Base-by-base conservation (phyloP, 2,888 invertebrate species). In the Chouioia cunea region DNA sequence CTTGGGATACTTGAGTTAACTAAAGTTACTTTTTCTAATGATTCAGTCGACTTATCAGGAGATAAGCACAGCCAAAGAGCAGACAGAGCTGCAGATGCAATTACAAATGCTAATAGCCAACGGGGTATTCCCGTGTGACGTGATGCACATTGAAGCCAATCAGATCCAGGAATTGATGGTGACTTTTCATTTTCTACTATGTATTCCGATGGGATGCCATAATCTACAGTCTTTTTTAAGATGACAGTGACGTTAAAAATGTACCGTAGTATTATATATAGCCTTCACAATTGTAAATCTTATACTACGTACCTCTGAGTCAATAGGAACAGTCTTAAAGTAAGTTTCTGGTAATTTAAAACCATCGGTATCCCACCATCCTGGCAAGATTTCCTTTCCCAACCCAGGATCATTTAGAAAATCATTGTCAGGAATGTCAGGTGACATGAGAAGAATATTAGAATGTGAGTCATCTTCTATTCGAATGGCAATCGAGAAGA, bases 311-410 rank as follows among this genome's bases (percentile, higher is more conserved):
- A 84, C 83, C 75, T 78, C 81, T 8, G 81, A 75, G 69, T 83
- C 81, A 58, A 78, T 77, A 16, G 84, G 84, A 18, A 85, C 79
- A 59, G 84, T 82, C 76, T 83, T 84, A 43, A 85, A 77, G 58
- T 80, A 81, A n/a, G 83, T 84, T 65, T 84, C 82, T 0, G 84
- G 83, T 66, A 85, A 75, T 76, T 84, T 84, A 27, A 85, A 83
- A n/a, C 80, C 82, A 68, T 81, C 77, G 4, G 77, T 77, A 70
- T 82, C 80, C 85, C 84, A 85, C 84, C 84, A 84, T 43, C 81
- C 79, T n/a, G 84, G 84, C 15, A 81, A 54, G 22, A 84, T 76
- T 71, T 84, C 84, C 52, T 83, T 85, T 54, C 80, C 79, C 36
- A 84, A 73, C 50, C 81, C 83, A 43, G 84, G 82, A 74, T 84